Base-by-base conservation (phyloP, 2,113 vertebrate species). In the Pseudopodoces humilis region DNA sequence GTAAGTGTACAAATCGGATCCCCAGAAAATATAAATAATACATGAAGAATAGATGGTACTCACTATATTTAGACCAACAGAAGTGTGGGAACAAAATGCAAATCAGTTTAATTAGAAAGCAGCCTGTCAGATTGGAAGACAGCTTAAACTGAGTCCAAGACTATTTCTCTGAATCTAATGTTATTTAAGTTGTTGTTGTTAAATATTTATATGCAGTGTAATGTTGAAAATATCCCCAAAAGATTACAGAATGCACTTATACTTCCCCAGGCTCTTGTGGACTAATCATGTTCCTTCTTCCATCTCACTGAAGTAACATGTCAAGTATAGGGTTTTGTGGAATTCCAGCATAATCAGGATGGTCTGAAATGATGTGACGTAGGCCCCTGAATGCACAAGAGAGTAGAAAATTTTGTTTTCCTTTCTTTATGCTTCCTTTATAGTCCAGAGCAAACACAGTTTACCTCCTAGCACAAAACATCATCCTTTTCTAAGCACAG, bases 161-260 rank as follows among this genome's bases (percentile, higher is more conserved):
- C 78, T 86, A 47, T 86, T 83, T 92, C 60, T 93, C 41, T 70
- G 55, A 91, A 86, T 86, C 50, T 67, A 56, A 56, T 62, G 67
- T 69, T 89, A 79, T 92, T 95, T 95, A 80, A 69, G 67, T 71
- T 91, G 55, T 76, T 89, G 24, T 82, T 91, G 15, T 94, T 95
- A 95, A 92, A 94, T 93, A 95, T 95, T 94, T 93, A 88, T 93
- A 75, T 47, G 68, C 43, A 84, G 27, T 28, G 20, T 83, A 93
- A 85, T 9, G 5, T 47, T 53, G 59, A 95, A 93, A 95, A 94
- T 86, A 80, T 46, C 53, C 63, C 41, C 67, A 30, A 76, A 89
- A 70, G 52, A 79, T 93, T 93, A 68, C 24, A 87, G 58, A 31
- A 65, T 72, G 49, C 58, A 58, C 67, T 83, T 93, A 44, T 6